Evolutionary conservation across 2,888 invertebrate genomes (phyloP), one percentile per base, ranked within the genome.

Genomic region (Alsophila aescularia): DNA sequence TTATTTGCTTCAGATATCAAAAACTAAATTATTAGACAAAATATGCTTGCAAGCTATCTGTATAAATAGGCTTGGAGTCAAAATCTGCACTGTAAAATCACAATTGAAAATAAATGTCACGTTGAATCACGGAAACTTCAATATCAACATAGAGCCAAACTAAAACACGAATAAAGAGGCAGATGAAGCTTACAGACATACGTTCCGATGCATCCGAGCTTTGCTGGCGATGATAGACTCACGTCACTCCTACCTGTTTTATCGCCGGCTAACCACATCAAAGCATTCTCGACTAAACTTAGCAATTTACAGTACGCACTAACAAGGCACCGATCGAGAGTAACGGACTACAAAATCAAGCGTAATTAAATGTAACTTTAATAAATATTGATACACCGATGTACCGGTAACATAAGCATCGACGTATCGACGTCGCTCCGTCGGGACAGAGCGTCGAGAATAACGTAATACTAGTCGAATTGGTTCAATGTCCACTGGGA

Each of bases 321-420:
- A 72, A 69, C 65, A 78, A 83, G 83, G 81, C 83, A 83, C 82
- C 68, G 67, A 75, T 70, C 73, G 67, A 76, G 69, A 77, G 72
- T 77, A 75, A 73, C 80, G 78, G 77, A 81, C 79, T 84, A 84
- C 70, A 75, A 73, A 77, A 77, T 76, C 77, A 89, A 89, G 87
- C 86, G 85, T 88, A 84, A 74, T 80, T 71, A 67, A 77, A 66
- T 70, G 71, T 70, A 52, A 48, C 48, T 53, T 53, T 48, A 73
- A 85, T 83, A 54, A 54, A 86, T 83, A 84, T 74, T 78, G 75
- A 71, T 70, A 68, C 71, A 73, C 72, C 71, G 68, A 70, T 70
- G 68, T 56, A 62, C 55, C 59, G 64, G 61, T 64, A 64, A 64
- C 64, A 53, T 39, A 48, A 52, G 45, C 45, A 63, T 66, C 58